Evolutionary conservation across 2,797 vertebrate genomes (phyloP), one percentile per base, ranked within the genome.

Genomic region (Agapornis canus): DNA sequence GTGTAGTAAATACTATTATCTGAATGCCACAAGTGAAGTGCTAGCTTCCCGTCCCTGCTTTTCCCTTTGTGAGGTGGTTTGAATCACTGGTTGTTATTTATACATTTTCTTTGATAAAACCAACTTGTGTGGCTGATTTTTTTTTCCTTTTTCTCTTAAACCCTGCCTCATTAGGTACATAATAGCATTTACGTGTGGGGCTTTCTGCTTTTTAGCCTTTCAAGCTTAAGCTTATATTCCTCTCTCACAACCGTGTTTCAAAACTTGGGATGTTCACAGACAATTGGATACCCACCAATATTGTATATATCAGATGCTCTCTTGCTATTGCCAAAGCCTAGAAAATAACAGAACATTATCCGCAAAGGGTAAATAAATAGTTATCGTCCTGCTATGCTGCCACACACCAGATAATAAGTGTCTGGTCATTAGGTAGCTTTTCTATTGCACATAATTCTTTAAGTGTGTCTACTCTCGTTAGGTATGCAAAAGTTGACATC

Each of bases 101-200:
- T 97, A 96, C 97, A 95, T 96, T 96, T 97, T 97, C 97, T 97
- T 97, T 96, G 96, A 96, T 97, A 97, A 96, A 96, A 94, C 96
- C 96, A 96, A 96, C 96, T 96, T 97, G 96, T 96, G 89, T 95
- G 96, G 96, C 94, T 97, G 95, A 92, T 86, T 96, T 97, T 97
- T 63, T 90, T 94, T 95, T 35, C 87, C 87, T 96, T 97, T 97
- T 63, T 90, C 95, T 96, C 87, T 91, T 52, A 96, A 96, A 96
- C 95, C 93, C 92, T 94, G 91, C 95, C 90, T 94, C 81, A 96
- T 96, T 97, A 96, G 96, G 96, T 89, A 93, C 95, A 96, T 95
- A 97, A 97, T 89, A 78, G 97, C 96, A 78, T 89, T 96, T 95
- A 96, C 83, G 95, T 97, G 95, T 93, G 94, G 86, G 89, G 95